These are phyloP conservation scores for Gymnorhina tibicen DNA, from an alignment of 2,113 vertebrate species.

Conservation along the genomic window DNA sequence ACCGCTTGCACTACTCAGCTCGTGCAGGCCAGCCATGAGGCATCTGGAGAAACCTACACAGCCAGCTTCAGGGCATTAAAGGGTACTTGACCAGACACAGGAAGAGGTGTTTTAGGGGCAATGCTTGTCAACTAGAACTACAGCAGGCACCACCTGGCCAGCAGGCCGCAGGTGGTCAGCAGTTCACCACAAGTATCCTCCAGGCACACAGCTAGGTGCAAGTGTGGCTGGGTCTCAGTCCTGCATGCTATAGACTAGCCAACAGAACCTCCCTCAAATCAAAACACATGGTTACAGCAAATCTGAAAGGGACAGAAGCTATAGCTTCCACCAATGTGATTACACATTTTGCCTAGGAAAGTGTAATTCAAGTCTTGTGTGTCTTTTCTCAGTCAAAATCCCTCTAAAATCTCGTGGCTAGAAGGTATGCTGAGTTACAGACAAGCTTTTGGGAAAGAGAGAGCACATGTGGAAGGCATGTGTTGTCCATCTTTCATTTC, in stretches of 20 bases:
- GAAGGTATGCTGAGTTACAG: background rate
- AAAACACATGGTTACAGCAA: background rate
- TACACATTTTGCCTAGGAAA: background rate
- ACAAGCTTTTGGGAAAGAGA: background rate
- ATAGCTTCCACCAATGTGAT: background rate
- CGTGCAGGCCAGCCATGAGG: background rate
- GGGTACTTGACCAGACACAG: background rate
- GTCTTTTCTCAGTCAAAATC: background rate
- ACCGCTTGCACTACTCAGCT: background rate
- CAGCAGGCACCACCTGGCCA: rapidly evolving
- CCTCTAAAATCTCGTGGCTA: background rate
- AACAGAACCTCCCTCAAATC: background rate
- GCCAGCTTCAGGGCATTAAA: background rate
- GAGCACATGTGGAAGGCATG: background rate
- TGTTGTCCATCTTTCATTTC: background rate
- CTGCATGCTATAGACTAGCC: background rate
- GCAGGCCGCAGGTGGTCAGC: background rate
- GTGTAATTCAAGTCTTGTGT: background rate
- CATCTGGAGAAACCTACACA: background rate
- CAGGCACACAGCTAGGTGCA: background rate
- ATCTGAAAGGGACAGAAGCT: background rate
- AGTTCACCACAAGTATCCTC: rapidly evolving
- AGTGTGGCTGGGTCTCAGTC: rapidly evolving
- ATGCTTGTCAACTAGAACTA: background rate
- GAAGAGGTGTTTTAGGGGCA: background rate